phyloP scores from a whole-genome alignment of 2,113 vertebrate species.

The Hyaena hyaena region DNA sequence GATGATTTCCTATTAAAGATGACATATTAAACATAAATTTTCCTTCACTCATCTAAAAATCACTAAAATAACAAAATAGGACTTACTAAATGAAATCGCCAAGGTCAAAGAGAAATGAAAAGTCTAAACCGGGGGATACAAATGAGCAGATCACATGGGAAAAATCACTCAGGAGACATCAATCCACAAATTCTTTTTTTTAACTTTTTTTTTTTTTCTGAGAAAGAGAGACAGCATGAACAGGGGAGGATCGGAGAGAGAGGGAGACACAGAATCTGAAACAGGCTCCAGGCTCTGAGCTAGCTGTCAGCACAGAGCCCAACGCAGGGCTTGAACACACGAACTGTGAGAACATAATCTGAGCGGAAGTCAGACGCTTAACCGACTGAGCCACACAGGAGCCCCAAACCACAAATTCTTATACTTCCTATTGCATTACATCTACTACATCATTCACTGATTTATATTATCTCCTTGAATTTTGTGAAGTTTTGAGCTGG shows the following conservation, averaged over 20 bases:
- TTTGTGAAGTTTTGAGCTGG: neutral
- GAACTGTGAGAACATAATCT: too few species aligned
- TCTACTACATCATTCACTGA: neutral
- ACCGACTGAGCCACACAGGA: too few species aligned
- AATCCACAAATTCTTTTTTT: neutral
- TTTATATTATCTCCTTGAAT: neutral
- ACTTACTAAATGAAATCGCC: neutral
- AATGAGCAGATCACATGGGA: neutral
- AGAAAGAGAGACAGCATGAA: too few species aligned
- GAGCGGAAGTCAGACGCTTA: too few species aligned
- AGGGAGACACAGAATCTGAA: too few species aligned
- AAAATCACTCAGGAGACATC: neutral
- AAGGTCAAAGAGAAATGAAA: neutral
- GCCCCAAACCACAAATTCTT: neutral
- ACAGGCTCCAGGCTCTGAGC: too few species aligned
- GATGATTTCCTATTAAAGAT: neutral
- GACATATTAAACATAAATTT: neutral
- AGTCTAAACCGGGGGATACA: neutral
- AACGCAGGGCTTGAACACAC: too few species aligned
- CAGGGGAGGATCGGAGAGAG: too few species aligned
- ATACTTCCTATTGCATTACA: neutral
- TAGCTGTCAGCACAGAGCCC: too few species aligned
- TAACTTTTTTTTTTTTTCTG: too few species aligned
- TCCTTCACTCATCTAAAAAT: neutral
- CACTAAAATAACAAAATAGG: neutral